Evolutionary conservation across 2,113 vertebrate species (phyloP).

Genomic region (Perca flavescens): DNA sequence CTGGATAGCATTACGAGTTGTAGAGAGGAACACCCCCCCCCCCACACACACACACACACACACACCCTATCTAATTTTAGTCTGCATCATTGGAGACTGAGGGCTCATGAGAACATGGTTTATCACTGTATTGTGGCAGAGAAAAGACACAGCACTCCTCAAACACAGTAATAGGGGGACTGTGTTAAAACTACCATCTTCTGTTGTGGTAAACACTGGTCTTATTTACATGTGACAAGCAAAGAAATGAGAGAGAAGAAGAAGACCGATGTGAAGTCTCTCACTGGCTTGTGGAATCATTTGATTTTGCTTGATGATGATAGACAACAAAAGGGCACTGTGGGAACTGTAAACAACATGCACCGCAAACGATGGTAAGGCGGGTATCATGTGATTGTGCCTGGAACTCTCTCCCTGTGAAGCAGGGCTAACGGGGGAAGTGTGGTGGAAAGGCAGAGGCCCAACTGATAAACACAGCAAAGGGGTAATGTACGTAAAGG

Average conservation of each 20-base stretch:
- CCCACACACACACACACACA: conserved; percentile 12
- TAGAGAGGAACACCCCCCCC: conserved; percentile 42
- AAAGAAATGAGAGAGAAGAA: conserved; percentile 18
- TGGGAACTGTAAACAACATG: conserved; percentile 73
- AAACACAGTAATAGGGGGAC: conserved; percentile 38
- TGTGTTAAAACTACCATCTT: conserved; percentile 34
- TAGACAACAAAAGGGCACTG: conserved; percentile 59
- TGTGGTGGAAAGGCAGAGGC: conserved; percentile 69
- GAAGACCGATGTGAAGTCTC: conserved; percentile 28
- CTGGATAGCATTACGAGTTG: conserved; percentile 76
- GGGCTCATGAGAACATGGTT: conserved; percentile 60
- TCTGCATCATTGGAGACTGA: conserved; percentile 67
- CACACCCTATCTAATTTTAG: conserved; percentile 66
- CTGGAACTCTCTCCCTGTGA: conserved; percentile 66
- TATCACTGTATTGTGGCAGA: conserved; percentile 63
- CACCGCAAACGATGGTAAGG: conserved; percentile 64
- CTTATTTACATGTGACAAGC: conserved; percentile 53
- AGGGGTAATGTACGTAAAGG: conserved; percentile 63
- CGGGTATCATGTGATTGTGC: conserved; percentile 67
- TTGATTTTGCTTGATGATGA: conserved; percentile 62
- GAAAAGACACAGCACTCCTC: conserved; percentile 43
- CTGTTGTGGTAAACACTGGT: conserved; percentile 43
- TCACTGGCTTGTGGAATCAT: conserved; percentile 54
- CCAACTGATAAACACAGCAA: conserved; percentile 79
- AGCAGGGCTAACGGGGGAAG: conserved; percentile 53